Conservation (phyloP, 2,113 vertebrate species). For the Narcine bancroftii region DNA sequence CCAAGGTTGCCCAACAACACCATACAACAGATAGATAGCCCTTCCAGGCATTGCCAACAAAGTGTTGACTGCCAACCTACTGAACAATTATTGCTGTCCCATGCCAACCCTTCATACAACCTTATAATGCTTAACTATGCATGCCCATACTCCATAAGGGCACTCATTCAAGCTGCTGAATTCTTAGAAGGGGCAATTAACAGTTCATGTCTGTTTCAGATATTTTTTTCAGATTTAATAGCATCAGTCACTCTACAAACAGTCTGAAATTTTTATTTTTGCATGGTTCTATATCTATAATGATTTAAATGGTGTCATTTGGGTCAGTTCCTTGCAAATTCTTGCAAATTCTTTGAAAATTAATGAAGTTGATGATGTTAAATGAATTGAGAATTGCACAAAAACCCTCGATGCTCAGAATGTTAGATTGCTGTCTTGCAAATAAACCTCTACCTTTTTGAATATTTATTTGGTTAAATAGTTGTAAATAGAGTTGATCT, state of each 20-base stretch:
- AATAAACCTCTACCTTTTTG: no score
- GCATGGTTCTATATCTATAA: neutral
- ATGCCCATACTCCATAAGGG: slow-evolving; percentile 12
- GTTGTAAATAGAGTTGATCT: neutral
- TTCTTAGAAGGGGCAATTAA: slow-evolving; percentile 22
- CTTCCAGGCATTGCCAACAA: slow-evolving; percentile 13
- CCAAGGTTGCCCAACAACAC: slow-evolving; percentile 28
- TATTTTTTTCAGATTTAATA: neutral
- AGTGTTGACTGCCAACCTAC: slow-evolving; percentile 27
- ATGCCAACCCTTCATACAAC: slow-evolving; percentile 14
- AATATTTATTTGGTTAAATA: no score
- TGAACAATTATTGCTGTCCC: slow-evolving; percentile 22
- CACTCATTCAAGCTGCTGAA: slow-evolving; percentile 6
- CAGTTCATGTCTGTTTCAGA: neutral
- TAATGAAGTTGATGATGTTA: neutral
- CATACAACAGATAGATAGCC: slow-evolving; percentile 25
- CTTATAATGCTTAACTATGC: slow-evolving; percentile 28
- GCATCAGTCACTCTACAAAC: neutral
- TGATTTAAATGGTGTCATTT: neutral
- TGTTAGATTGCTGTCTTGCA: no score
- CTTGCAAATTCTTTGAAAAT: neutral
- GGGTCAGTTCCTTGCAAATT: neutral
- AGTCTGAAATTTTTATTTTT: neutral
- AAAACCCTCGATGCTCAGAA: no score
- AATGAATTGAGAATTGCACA: neutral